These are phyloP conservation scores for Pelagia noctiluca DNA, from an alignment of 30 jellyfish, hydroid and myxozoan species.

Conservation along the genomic window DNA sequence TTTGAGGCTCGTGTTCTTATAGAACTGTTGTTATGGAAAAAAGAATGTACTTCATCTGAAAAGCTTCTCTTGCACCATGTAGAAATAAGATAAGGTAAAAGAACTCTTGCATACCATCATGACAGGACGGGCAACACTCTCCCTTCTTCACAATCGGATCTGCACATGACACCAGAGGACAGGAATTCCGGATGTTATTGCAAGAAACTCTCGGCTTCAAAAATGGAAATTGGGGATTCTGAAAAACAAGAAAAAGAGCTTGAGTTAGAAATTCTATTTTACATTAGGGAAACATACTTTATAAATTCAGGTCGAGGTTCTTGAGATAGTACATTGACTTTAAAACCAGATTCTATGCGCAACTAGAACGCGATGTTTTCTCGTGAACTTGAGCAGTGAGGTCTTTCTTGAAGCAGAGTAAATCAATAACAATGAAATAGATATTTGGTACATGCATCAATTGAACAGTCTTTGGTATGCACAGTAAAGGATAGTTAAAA, in stretches of 20 bases:
- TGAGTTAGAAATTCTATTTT: neutral
- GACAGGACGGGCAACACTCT: conserved; percentile 69
- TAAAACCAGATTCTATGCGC: no score
- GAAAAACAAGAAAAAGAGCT: neutral
- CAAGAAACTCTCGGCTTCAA: conserved; percentile 64
- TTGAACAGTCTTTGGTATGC: no score
- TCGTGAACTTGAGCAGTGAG: no score
- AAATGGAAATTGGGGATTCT: conserved; percentile 65
- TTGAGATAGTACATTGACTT: neutral
- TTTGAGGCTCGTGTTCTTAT: no score
- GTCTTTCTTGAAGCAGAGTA: no score
- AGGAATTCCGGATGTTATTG: conserved; percentile 38
- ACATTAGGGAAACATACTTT: neutral
- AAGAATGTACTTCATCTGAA: neutral
- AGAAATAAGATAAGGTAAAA: neutral
- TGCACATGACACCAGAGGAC: conserved; percentile 71
- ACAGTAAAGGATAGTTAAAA: no score
- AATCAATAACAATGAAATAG: no score
- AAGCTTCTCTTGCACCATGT: neutral
- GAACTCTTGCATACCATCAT: conserved; percentile 27
- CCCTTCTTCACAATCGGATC: conserved; percentile 58
- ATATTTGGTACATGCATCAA: no score
- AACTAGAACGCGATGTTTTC: no score
- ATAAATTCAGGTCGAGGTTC: neutral
- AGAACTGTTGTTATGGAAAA: no score